These are phyloP conservation scores for Rhagonycha fulva DNA, from an alignment of 2,888 invertebrate genomes.

Conservation along the genomic window DNA sequence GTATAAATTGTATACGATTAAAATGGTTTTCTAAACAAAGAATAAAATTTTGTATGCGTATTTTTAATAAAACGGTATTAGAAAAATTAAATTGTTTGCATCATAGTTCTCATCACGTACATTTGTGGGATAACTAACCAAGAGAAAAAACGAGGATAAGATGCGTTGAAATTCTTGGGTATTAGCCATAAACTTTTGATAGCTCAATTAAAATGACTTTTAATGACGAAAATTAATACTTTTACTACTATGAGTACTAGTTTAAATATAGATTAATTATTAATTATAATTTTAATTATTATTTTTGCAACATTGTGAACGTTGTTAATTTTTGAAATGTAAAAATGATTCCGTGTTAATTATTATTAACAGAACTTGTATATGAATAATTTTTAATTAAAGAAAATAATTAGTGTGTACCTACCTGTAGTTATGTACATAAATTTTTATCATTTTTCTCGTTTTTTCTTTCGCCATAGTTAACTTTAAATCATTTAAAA, in stretches of 20 bases:
- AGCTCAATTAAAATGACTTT: neutral
- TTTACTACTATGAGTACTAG: neutral
- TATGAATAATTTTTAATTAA: too few relatives aligned
- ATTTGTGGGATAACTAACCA: neutral
- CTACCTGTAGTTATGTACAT: neutral
- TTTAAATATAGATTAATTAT: neutral
- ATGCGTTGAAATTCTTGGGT: neutral
- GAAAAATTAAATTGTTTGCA: neutral
- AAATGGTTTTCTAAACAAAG: neutral
- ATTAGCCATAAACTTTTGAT: neutral
- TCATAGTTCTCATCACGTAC: neutral
- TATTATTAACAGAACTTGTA: neutral
- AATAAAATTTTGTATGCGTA: neutral
- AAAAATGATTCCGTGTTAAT: neutral
- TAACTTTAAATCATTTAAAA: too few relatives aligned
- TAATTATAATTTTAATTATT: neutral
- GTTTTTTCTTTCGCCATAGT: neutral
- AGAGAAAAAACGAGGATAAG: neutral
- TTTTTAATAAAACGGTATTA: neutral
- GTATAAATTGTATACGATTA: too few relatives aligned
- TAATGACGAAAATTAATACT: neutral
- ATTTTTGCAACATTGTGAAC: neutral
- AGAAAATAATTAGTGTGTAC: too few relatives aligned
- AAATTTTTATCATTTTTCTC: neutral
- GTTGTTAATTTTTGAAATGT: neutral